phyloP scores from a whole-genome alignment of 2,113 vertebrate genomes.

The Nothobranchius furzeri region DNA sequence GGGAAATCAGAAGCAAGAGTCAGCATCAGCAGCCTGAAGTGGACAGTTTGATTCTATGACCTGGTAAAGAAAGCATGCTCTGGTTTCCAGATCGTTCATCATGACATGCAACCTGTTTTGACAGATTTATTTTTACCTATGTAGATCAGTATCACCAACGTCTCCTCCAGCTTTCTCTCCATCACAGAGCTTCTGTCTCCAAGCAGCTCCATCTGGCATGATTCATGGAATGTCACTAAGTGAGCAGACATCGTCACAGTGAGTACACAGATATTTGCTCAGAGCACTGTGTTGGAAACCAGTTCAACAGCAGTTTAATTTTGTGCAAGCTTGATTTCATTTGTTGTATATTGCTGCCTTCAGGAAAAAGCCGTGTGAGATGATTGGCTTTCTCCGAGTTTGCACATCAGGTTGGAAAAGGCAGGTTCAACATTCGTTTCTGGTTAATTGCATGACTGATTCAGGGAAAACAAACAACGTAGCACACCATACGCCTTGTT shows the following conservation, averaged over 20 bases:
- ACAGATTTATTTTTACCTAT: background rate
- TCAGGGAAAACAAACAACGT: background rate
- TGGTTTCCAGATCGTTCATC: too few relatives aligned
- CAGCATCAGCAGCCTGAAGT: too few relatives aligned
- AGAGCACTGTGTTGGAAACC: slow-evolving; percentile 38
- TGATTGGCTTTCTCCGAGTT: slow-evolving; percentile 6
- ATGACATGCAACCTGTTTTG: too few relatives aligned
- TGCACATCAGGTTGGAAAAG: background rate
- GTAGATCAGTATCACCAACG: background rate
- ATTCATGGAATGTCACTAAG: slow-evolving; percentile 12
- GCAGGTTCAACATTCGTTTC: background rate
- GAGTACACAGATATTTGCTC: slow-evolving; percentile 42
- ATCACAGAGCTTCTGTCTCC: background rate
- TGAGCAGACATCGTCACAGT: slow-evolving; percentile 35
- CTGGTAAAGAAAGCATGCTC: too few relatives aligned
- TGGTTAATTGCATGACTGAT: slow-evolving; percentile 3
- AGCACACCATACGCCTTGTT: background rate
- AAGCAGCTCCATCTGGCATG: slow-evolving; percentile 26
- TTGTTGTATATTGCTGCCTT: slow-evolving; percentile 18
- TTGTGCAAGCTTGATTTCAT: slow-evolving; percentile 18
- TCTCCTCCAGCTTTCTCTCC: background rate
- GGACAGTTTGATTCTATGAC: too few relatives aligned
- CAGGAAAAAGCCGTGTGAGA: slow-evolving; percentile 6
- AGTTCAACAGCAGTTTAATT: slow-evolving; percentile 11
- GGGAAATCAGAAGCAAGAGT: too few relatives aligned